These are phyloP conservation scores for Lysandra bellargus DNA, from an alignment of 2,888 invertebrate genomes.

Conservation along the genomic window DNA sequence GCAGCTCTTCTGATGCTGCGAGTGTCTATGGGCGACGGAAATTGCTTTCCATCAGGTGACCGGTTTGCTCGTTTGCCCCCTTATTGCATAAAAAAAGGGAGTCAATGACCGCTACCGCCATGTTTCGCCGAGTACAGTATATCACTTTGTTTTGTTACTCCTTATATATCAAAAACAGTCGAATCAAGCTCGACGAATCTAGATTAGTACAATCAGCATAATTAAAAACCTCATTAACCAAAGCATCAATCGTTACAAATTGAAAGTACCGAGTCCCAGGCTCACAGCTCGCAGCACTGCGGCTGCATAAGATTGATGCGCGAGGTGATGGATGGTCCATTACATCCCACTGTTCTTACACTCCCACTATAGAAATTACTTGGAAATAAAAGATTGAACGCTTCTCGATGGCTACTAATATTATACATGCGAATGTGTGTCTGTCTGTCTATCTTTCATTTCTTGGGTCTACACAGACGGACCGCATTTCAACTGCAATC, in stretches of 20 bases:
- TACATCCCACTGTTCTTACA: slow-evolving; percentile 26
- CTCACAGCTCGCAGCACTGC: slow-evolving; percentile 51
- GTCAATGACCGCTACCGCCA: too few species aligned
- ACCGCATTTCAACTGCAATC: too few species aligned
- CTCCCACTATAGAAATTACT: slow-evolving; percentile 18
- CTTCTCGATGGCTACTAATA: not conserved
- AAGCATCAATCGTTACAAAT: slow-evolving; percentile 39
- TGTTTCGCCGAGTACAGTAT: too few species aligned
- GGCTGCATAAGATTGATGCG: slow-evolving; percentile 70
- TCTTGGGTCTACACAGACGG: too few species aligned
- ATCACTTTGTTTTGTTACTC: too few species aligned
- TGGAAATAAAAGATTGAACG: slow-evolving; percentile 2
- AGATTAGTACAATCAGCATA: not conserved
- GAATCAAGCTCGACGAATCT: too few species aligned
- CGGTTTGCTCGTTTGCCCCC: too few species aligned
- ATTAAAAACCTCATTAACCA: slow-evolving; percentile 8
- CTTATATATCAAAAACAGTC: not conserved
- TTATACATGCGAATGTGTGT: not conserved
- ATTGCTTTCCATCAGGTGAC: too few species aligned
- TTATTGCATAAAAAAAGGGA: too few species aligned
- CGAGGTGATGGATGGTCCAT: slow-evolving; percentile 54
- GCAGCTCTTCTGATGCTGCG: too few species aligned
- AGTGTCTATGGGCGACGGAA: too few species aligned
- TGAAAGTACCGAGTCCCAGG: slow-evolving; percentile 52
- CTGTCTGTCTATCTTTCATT: too few species aligned